A percentile compares a stretch with the other conserved stretches of the same genome.
These are phyloP conservation scores for Pharmacophagus antenor DNA, from an alignment of 2,888 invertebrate species.

Conservation along the genomic window DNA sequence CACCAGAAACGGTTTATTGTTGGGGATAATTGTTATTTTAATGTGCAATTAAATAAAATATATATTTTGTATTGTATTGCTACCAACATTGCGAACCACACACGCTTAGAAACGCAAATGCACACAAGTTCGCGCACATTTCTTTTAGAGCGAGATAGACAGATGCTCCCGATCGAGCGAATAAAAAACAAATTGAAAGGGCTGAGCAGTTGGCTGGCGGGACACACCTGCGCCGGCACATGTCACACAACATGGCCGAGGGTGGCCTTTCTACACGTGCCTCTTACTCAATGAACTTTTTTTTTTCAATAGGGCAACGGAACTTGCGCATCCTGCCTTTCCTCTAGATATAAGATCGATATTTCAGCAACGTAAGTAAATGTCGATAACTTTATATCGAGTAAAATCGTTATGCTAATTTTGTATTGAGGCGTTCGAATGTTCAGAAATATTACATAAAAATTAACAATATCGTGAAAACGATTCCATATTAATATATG, in stretches of 20 bases:
- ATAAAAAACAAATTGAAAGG: constrained; percentile 28
- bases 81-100: background rate
- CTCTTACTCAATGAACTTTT: constrained; percentile 24
- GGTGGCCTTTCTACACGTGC: constrained; percentile 26
- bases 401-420: background rate
- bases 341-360: constrained; percentile 17
- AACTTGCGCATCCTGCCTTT: constrained; percentile 28
- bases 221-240: constrained; percentile 49
- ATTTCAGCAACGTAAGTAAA: constrained; percentile 1
- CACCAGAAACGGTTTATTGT: no score
- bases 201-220: constrained; percentile 43
- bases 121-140: constrained; percentile 3
- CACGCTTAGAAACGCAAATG: background rate
- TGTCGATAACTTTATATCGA: constrained; percentile 8
- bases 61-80: no score
- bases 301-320: constrained; percentile 27
- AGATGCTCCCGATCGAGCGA: constrained; percentile 21
- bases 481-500: background rate
- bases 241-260: constrained; percentile 35
- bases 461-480: background rate
- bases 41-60: no score
- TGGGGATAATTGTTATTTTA: no score
- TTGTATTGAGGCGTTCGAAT: background rate
- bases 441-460: no score
- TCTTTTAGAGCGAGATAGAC: constrained; percentile 19